Percentiles rank a stretch among this genome's conserved stretches.
Evolutionary conservation across 2,113 vertebrate genomes (phyloP).

Genomic region (Cephalophus harveyi): DNA sequence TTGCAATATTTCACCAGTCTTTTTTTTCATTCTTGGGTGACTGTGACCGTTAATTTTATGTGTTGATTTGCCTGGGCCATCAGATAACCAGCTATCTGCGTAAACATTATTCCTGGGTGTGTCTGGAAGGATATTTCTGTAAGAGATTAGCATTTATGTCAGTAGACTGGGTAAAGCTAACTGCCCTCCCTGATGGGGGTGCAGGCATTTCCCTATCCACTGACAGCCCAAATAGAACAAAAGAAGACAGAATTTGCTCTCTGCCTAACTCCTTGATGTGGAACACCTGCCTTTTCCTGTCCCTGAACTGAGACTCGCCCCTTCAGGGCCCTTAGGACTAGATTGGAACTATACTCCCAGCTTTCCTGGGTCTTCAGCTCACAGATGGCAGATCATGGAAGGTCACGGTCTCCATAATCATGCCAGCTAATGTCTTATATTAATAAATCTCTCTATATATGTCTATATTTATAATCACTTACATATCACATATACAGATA

Average conservation of each 20-base stretch:
- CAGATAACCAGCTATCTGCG: neutral
- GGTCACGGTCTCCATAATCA: neutral
- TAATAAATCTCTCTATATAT: rapidly evolving
- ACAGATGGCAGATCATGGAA: neutral
- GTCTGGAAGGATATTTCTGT: neutral
- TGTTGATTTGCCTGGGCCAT: neutral
- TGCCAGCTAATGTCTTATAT: neutral
- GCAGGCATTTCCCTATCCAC: too few relatives aligned
- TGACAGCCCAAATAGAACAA: neutral
- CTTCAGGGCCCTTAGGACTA: neutral
- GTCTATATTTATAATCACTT: neutral
- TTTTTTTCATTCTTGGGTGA: neutral
- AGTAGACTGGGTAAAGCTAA: neutral
- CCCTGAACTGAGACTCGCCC: neutral
- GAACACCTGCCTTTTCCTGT: neutral
- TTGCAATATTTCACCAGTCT: neutral
- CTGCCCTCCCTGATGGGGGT: neutral
- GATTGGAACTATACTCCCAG: neutral
- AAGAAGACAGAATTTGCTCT: neutral
- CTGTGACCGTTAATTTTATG: neutral
- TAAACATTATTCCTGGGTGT: neutral
- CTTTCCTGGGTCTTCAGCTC: neutral
- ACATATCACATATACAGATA: neutral
- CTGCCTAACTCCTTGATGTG: neutral
- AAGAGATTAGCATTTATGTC: neutral